These are phyloP conservation scores for Steinernema hermaphroditum DNA, from an alignment of 2,888 invertebrate species.

Conservation along the genomic window DNA sequence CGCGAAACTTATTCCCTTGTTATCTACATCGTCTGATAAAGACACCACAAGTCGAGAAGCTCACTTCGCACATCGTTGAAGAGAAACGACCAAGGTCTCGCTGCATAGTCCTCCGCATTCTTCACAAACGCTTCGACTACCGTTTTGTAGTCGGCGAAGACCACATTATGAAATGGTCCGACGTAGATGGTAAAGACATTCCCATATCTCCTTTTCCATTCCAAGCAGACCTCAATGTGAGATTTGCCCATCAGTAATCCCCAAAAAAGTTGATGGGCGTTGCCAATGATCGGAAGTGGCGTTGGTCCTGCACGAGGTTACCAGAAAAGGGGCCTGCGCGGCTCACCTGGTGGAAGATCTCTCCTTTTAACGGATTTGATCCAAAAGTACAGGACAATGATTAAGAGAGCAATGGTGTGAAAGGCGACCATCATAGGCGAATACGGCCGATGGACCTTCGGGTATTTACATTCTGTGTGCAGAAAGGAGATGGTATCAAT, in stretches of 20 bases:
- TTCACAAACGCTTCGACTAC: constrained; percentile 12
- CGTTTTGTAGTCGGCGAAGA: background rate
- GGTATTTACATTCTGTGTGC: too few relatives aligned
- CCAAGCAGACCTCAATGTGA: background rate
- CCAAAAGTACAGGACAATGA: too few relatives aligned
- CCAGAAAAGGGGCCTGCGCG: too few relatives aligned
- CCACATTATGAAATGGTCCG: background rate
- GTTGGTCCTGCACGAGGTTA: constrained; percentile 12
- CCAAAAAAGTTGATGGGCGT: background rate
- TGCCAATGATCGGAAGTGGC: background rate
- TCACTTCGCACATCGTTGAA: background rate
- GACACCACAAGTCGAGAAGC: background rate
- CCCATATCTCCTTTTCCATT: constrained; percentile 1
- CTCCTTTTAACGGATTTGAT: too few relatives aligned
- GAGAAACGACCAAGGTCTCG: background rate
- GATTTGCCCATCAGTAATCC: background rate
- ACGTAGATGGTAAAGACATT: constrained; percentile 4
- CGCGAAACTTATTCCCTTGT: background rate
- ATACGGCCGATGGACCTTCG: too few relatives aligned
- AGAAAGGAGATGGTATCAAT: too few relatives aligned
- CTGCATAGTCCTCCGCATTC: background rate
- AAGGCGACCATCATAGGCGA: too few relatives aligned
- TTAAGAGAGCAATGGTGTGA: too few relatives aligned
- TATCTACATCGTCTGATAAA: background rate
- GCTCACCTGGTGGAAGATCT: too few relatives aligned